These are phyloP conservation scores for Silurus lanzhouensis DNA, from an alignment of 2,797 vertebrate genomes.

Conservation along the genomic window DNA sequence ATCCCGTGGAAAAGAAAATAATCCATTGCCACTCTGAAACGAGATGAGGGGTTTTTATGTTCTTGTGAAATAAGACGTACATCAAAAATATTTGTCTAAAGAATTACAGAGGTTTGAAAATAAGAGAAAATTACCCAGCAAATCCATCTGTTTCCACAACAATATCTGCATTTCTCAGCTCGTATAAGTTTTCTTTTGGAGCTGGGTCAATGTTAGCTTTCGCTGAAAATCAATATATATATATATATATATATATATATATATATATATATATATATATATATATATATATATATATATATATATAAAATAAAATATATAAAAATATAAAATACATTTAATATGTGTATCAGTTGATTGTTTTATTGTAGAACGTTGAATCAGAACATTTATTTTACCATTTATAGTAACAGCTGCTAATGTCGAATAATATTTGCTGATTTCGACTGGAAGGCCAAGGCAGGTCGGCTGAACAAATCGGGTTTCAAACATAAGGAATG, in stretches of 20 bases:
- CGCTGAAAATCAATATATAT: conserved; percentile 56
- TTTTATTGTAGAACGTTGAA: neutral
- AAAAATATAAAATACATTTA: neutral
- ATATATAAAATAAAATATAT: neutral
- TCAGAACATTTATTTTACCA: conserved; percentile 61
- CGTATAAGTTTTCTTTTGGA: conserved; percentile 60
- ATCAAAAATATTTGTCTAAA: neutral
- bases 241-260: neutral
- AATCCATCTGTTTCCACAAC: conserved; percentile 72
- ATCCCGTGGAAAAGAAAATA: conserved; percentile 74
- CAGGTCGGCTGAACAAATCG: conserved; percentile 74
- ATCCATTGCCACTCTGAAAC: conserved; percentile 69
- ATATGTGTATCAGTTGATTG: neutral
- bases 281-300: neutral
- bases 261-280: neutral
- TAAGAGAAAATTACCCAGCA: conserved; percentile 64
- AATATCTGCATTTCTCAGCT: conserved; percentile 71
- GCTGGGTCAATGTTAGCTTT: conserved; percentile 68
- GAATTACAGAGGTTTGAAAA: neutral
- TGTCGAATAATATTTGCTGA: conserved; percentile 73
- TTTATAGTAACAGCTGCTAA: conserved; percentile 69
- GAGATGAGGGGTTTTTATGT: neutral
- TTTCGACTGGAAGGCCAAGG: conserved; percentile 78
- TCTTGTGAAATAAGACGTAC: neutral
- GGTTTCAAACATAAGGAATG: conserved; percentile 69